These are phyloP conservation scores for Threskiornis aethiopicus DNA, from an alignment of 2,797 vertebrate species.

Conservation along the genomic window DNA sequence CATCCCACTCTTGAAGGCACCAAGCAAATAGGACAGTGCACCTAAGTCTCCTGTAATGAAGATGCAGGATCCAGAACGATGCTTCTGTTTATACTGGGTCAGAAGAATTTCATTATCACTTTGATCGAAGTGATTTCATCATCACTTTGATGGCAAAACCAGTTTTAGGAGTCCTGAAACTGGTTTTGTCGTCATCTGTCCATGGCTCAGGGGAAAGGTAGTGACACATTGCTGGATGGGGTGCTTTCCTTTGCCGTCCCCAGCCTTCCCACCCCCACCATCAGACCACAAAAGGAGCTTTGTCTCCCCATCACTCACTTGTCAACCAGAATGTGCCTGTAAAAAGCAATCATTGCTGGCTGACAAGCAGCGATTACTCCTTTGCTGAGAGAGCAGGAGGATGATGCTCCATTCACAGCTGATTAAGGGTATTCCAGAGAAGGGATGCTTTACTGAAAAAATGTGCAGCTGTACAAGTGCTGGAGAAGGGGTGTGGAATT, in stretches of 20 bases:
- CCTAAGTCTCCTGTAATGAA: neutral
- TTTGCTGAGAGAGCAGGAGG: neutral
- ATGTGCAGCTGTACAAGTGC: neutral
- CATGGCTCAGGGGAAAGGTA: neutral
- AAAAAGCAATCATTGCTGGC: neutral
- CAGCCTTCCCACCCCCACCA: neutral
- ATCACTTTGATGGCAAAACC: neutral
- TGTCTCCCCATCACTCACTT: neutral
- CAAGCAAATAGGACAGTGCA: neutral
- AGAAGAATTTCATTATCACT: neutral
- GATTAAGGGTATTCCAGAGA: neutral
- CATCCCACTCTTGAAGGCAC: neutral
- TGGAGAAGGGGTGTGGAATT: neutral
- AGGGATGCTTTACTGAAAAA: neutral
- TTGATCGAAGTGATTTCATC: neutral
- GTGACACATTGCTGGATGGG: neutral
- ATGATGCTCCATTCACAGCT: neutral
- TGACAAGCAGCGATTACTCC: neutral
- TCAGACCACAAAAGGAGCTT: neutral
- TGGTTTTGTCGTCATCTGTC: neutral
- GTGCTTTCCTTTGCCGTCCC: neutral
- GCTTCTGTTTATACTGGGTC: neutral
- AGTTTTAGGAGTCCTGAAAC: neutral
- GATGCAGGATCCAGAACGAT: neutral
- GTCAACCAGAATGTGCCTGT: neutral